These are phyloP conservation scores for Bemisia tabaci DNA, from an alignment of 1,140 invertebrate species.

Conservation along the genomic window DNA sequence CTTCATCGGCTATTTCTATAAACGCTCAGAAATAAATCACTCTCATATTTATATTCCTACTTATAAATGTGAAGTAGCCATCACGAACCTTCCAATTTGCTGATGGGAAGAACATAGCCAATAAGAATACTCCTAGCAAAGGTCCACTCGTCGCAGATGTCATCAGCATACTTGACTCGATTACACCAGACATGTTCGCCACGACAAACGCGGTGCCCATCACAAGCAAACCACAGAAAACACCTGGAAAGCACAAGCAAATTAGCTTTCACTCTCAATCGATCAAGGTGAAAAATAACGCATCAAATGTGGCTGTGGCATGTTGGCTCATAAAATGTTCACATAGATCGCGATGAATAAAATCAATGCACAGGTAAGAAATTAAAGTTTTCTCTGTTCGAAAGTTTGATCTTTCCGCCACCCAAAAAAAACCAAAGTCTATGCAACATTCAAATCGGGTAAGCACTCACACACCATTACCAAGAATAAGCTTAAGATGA, in stretches of 20 bases:
- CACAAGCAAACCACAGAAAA: constrained; percentile 52
- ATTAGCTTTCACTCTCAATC: not conserved
- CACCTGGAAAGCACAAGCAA: constrained; percentile 26
- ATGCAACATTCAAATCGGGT: too few species aligned
- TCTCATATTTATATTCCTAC: too few species aligned
- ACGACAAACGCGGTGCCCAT: constrained; percentile 59
- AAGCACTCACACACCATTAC: too few species aligned
- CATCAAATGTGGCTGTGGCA: too few species aligned
- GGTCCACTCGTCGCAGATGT: constrained; percentile 60
- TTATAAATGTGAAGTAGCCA: too few species aligned
- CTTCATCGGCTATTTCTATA: not conserved
- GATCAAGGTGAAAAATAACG: not conserved
- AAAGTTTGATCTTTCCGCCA: too few species aligned
- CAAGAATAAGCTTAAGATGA: too few species aligned
- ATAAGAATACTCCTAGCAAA: constrained; percentile 49
- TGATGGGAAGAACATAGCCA: constrained; percentile 56
- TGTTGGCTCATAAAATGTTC: too few species aligned
- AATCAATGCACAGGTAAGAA: too few species aligned
- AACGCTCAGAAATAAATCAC: constrained; percentile 10
- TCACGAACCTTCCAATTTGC: constrained; percentile 62
- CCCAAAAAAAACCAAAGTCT: too few species aligned
- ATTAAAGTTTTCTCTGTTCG: too few species aligned
- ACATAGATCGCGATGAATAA: too few species aligned
- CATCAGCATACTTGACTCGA: constrained; percentile 60
- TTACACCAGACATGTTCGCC: constrained; percentile 52